A percentile compares a stretch with the other conserved stretches of the same genome.
These are phyloP conservation scores for Vombatus ursinus DNA, from an alignment of 2,113 vertebrate species.

Conservation along the genomic window DNA sequence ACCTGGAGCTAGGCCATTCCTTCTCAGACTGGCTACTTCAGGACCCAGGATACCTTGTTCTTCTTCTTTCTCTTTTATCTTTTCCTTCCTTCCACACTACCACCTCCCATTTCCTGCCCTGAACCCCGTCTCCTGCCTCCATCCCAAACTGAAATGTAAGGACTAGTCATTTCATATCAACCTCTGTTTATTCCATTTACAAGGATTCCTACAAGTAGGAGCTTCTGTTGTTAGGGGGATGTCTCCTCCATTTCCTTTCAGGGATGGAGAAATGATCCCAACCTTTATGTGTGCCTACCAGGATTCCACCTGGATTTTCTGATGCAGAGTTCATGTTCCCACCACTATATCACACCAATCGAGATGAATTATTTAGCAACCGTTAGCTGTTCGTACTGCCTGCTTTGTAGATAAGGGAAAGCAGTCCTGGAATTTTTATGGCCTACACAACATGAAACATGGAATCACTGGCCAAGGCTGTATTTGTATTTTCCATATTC, in stretches of 20 bases:
- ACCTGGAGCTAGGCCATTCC: background rate
- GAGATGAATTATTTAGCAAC: background rate
- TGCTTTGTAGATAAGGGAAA: conserved; percentile 35
- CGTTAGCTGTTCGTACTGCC: background rate
- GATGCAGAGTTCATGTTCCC: background rate
- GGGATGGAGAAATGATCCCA: background rate
- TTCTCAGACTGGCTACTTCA: background rate
- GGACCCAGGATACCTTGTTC: background rate
- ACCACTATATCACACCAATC: conserved; percentile 4
- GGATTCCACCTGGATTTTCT: background rate
- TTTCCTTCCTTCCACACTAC: background rate
- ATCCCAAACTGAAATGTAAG: background rate
- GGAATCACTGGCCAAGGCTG: background rate
- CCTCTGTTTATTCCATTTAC: background rate
- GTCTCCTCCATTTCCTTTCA: background rate
- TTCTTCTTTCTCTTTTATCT: background rate
- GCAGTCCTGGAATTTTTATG: background rate
- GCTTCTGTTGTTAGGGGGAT: background rate
- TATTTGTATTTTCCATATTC: background rate
- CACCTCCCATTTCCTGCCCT: background rate
- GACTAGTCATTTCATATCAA: background rate
- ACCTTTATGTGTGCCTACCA: background rate
- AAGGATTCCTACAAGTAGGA: background rate
- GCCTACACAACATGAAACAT: background rate
- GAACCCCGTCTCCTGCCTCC: background rate